A percentile compares a stretch with the other conserved stretches of the same genome.
Evolutionary conservation across 2,888 invertebrate genomes (phyloP).

Genomic region (Rotaria macrura): DNA sequence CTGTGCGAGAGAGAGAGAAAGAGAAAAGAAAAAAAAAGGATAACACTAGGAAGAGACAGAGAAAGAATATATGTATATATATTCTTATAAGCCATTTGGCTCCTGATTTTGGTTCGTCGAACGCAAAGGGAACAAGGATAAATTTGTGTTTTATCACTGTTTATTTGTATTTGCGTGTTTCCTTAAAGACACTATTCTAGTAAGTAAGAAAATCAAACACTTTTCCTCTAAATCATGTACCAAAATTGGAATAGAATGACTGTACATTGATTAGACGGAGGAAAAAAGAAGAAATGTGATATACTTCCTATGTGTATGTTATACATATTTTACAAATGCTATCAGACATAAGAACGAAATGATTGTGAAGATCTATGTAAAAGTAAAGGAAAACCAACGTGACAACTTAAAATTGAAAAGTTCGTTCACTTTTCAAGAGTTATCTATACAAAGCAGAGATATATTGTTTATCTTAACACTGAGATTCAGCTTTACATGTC

Average conservation of each 20-base stretch:
- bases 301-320: not conserved
- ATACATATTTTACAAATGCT: not conserved
- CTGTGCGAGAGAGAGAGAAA: not conserved
- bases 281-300: not conserved
- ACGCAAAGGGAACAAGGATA: not conserved
- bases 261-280: not conserved
- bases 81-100: not conserved
- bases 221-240: not conserved
- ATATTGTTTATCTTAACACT: not conserved
- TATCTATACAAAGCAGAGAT: not conserved
- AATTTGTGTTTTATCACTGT: not conserved
- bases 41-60: not conserved
- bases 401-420: not conserved
- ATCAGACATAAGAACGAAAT: not conserved
- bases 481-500: not conserved
- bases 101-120: not conserved
- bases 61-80: not conserved
- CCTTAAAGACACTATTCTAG: not conserved
- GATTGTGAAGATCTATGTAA: not conserved
- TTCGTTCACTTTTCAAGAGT: not conserved
- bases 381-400: not conserved
- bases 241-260: too few species aligned
- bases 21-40: not conserved
- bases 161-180: not conserved
- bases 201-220: not conserved